Conservation (phyloP, 2,888 invertebrate species). For the Synergus itoensis region DNA sequence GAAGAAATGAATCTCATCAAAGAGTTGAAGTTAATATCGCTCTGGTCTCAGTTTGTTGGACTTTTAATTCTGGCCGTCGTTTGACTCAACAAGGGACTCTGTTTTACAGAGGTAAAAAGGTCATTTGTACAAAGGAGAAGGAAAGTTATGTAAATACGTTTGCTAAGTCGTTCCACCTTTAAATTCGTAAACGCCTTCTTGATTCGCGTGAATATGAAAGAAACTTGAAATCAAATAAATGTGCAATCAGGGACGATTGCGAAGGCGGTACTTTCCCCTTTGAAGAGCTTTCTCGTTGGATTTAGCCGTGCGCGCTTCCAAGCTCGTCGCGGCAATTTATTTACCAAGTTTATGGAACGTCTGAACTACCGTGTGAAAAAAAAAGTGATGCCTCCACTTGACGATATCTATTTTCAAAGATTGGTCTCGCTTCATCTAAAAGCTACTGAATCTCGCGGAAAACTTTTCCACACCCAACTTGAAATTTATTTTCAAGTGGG, state of each 20-base stretch:
- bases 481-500: too few species aligned
- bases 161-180: constrained; percentile 27
- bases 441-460: not conserved
- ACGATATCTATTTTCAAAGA: constrained; percentile 9
- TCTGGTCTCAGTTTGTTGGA: not conserved
- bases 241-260: constrained; percentile 34
- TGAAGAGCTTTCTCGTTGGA: constrained; percentile 19
- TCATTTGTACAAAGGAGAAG: constrained; percentile 30
- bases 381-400: constrained; percentile 15
- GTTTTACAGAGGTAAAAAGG: not conserved
- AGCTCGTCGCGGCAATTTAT: constrained; percentile 39
- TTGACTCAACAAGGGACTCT: not conserved
- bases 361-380: constrained; percentile 13
- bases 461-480: not conserved
- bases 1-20: not conserved
- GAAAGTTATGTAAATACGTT: constrained; percentile 36
- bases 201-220: constrained; percentile 24
- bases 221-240: constrained; percentile 41
- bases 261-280: constrained; percentile 38
- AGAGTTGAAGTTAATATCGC: not conserved
- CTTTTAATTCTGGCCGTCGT: not conserved
- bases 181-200: constrained; percentile 38
- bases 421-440: not conserved
- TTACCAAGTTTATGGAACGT: constrained; percentile 38
- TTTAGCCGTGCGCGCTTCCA: constrained; percentile 23